Percentiles rank a stretch among this genome's conserved stretches.
These are phyloP conservation scores for Meriones unguiculatus DNA, from an alignment of 2,113 vertebrate species.

Conservation along the genomic window DNA sequence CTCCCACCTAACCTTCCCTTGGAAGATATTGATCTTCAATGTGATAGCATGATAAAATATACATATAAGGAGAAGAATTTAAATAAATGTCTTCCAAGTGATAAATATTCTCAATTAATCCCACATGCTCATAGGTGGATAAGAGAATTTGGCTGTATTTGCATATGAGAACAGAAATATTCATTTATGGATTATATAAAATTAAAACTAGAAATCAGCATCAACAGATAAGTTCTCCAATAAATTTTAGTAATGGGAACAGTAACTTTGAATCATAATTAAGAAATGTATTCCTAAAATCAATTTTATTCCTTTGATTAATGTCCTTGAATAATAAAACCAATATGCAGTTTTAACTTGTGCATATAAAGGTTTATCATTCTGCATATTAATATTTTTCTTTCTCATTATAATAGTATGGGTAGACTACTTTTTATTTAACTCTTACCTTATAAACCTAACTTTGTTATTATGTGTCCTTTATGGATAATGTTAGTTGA, in stretches of 20 bases:
- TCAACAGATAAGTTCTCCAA: neutral
- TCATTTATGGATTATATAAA: slow-evolving; percentile 14
- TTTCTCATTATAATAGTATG: neutral
- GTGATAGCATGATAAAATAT: neutral
- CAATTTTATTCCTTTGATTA: neutral
- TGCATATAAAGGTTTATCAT: neutral
- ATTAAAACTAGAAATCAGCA: neutral
- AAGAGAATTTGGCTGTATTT: slow-evolving; percentile 38
- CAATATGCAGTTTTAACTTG: neutral
- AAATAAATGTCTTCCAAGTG: slow-evolving; percentile 21
- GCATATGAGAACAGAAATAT: neutral
- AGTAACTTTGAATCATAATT: neutral
- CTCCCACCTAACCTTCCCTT: neutral
- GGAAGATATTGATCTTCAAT: slow-evolving; percentile 24
- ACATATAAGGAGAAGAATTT: neutral
- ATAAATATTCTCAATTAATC: slow-evolving; percentile 54
- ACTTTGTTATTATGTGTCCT: neutral
- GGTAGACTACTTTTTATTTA: neutral
- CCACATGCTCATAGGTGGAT: neutral
- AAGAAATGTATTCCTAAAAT: neutral
- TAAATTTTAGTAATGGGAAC: neutral
- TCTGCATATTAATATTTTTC: neutral
- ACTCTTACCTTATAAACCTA: neutral
- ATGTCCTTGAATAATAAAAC: neutral
- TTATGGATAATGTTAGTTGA: neutral